Evolutionary conservation across 2,113 vertebrate species (phyloP).

Genomic region (Zeus faber): DNA sequence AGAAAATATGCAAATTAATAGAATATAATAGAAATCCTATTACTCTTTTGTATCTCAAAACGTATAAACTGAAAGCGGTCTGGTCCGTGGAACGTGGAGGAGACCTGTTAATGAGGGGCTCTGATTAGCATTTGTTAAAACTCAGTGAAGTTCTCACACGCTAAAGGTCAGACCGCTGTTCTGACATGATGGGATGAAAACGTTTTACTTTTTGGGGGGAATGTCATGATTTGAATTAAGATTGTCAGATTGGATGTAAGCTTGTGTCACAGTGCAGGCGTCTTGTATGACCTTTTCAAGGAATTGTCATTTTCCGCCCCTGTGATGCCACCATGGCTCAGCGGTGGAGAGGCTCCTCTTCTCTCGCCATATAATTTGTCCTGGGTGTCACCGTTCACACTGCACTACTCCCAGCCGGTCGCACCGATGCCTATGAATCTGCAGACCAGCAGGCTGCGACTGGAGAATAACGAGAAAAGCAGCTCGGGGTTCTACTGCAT

Average conservation of each 20-base stretch:
- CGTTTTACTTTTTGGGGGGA: constrained; percentile 60
- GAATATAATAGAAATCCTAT: constrained; percentile 52
- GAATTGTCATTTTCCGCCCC: constrained; percentile 82
- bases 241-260: constrained; percentile 79
- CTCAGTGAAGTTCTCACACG: constrained; percentile 68
- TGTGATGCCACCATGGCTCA: constrained; percentile 75
- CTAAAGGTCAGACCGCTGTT: constrained; percentile 75
- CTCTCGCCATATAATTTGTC: constrained; percentile 71
- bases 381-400: constrained; percentile 74
- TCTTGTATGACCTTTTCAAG: constrained; percentile 82
- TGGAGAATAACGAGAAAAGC: constrained; percentile 62
- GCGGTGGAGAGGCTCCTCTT: constrained; percentile 60
- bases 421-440: constrained; percentile 62
- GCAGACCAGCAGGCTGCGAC: constrained; percentile 72
- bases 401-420: constrained; percentile 59
- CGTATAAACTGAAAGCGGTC: constrained; percentile 46
- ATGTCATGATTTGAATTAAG: constrained; percentile 83
- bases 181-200: constrained; percentile 72
- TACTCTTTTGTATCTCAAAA: constrained; percentile 49
- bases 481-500: constrained; percentile 56
- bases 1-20: constrained; percentile 46
- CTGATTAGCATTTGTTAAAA: constrained; percentile 79
- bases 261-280: constrained; percentile 67
- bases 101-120: constrained; percentile 63
- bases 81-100: constrained; percentile 9